Base-by-base conservation (phyloP, 2,888 invertebrate species). In the Antitype chi region DNA sequence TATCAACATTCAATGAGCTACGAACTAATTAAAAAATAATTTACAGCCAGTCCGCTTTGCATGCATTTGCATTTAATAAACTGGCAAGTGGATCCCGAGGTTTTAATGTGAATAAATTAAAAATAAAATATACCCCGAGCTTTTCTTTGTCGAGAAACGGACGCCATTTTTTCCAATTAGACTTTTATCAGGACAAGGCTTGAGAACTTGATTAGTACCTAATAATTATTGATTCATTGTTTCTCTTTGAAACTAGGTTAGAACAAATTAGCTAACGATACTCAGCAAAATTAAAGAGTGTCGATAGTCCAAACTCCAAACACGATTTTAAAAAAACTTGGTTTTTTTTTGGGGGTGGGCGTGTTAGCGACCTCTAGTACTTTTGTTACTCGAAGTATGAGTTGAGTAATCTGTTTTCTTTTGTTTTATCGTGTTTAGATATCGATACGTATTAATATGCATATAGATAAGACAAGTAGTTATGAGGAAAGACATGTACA, bases 21-120 rank as follows among this genome's bases (percentile, higher is more conserved):
- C 23, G n/a, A 70, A 64, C 17, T 60, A 81, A 80, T 80, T 80
- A 76, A 81, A 80, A 70, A 81, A 62, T 80, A 70, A 80, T 80
- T 62, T 55, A 66, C 66, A 38, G 64, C 8, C 68, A 38, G 66
- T n/a, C 28, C 49, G 64, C 67, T 80, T 80, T 81, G 60, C 77
- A 76, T 81, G 66, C 76, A 80, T 76, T 80, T 82, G 66, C 80
- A 80, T 80, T 80, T 80, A 81, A 80, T 81, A 67, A 81, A 60
- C 60, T 70, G 28, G n/a, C 43, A 62, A 70, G 69, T 66, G 52
- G 70, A 11, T 1, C 13, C 63, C 0, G 17, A 57, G 66, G 66
- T 80, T 70, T 55, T 62, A 74, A 81, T 76, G 49, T 55, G 76
- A 81, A 76, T 81, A 75, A 76, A 70, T 80, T 80, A 63, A 64